These are phyloP conservation scores for Macrotis lagotis DNA, from an alignment of 2,113 vertebrate genomes.

Conservation along the genomic window DNA sequence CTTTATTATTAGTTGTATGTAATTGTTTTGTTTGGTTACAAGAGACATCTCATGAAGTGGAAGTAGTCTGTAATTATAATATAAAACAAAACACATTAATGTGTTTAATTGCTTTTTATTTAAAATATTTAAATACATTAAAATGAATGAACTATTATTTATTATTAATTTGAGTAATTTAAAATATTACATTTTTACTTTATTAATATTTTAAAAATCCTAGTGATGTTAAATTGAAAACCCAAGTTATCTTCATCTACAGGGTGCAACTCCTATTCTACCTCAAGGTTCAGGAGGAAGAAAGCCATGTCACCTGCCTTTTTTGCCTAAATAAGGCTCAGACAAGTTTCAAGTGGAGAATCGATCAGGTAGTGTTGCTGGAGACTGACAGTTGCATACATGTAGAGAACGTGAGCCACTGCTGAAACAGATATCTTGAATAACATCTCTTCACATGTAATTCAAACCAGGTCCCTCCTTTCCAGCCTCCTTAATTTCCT, in stretches of 20 bases:
- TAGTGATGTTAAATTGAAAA: not conserved
- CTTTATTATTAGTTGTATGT: not conserved
- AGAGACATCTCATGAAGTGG: not conserved
- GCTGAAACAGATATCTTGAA: not conserved
- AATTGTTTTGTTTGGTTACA: not conserved
- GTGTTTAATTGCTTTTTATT: not conserved
- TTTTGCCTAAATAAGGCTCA: not conserved
- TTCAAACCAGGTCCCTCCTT: not conserved
- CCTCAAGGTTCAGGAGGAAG: not conserved
- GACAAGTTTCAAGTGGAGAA: not conserved
- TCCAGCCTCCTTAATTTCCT: not conserved
- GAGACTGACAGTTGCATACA: not conserved
- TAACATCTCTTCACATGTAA: not conserved
- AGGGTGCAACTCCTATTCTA: not conserved
- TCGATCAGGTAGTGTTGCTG: not conserved
- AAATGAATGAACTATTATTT: not conserved
- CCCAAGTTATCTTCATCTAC: not conserved
- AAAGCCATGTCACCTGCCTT: not conserved
- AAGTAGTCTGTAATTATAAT: not conserved
- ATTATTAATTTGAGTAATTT: not conserved
- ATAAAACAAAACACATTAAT: not conserved
- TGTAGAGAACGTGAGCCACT: not conserved
- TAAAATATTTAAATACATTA: not conserved
- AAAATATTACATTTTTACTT: not conserved
- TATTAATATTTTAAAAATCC: not conserved